Conservation (phyloP, 2,797 vertebrate genomes). For the Gymnocypris eckloni region DNA sequence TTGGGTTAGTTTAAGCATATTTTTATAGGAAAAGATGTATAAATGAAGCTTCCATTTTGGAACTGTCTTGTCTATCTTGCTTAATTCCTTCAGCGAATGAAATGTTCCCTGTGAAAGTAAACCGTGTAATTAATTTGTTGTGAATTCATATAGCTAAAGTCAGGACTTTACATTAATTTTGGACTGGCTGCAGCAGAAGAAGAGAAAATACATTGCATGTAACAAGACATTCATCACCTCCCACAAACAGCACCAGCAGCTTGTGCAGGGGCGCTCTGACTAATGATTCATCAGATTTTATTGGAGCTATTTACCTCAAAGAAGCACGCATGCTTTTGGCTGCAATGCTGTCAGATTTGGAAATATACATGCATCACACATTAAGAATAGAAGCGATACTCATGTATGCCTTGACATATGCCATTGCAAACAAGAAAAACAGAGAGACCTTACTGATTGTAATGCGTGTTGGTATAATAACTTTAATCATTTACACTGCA, state of each 20-base stretch:
- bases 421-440: conserved; percentile 12
- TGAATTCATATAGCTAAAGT: neutral
- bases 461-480: conserved; percentile 3
- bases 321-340: conserved; percentile 20
- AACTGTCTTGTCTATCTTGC: neutral
- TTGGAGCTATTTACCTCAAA: conserved; percentile 46
- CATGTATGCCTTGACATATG: conserved; percentile 39
- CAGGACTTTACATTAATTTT: neutral
- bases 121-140: neutral
- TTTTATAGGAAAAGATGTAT: neutral
- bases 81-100: neutral
- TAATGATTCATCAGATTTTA: conserved; percentile 49
- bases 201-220: neutral
- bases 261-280: conserved; percentile 52
- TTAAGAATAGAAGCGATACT: conserved; percentile 40
- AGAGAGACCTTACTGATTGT: conserved; percentile 3
- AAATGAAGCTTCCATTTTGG: neutral
- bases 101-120: neutral
- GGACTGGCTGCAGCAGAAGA: neutral
- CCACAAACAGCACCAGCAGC: conserved; percentile 43
- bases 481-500: conserved; percentile 23
- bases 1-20: neutral
- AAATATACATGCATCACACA: neutral
- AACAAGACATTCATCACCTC: conserved; percentile 38
- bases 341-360: conserved; percentile 15